These are phyloP conservation scores for Ictalurus furcatus DNA, from an alignment of 2,113 vertebrate genomes.

Conservation along the genomic window DNA sequence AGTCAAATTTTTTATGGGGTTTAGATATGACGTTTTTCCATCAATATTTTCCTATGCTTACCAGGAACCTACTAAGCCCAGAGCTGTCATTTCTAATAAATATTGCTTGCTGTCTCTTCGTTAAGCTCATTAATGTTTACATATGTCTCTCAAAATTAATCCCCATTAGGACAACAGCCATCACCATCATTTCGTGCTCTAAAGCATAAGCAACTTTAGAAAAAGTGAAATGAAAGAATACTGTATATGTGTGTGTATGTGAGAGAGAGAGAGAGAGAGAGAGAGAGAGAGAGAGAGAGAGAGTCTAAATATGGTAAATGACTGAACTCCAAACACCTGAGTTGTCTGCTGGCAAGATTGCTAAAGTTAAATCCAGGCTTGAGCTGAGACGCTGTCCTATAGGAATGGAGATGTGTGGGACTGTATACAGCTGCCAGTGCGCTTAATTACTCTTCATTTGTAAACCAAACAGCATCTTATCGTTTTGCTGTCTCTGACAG, in stretches of 20 bases:
- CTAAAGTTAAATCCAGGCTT: constrained; percentile 56
- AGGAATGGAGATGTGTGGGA: constrained; percentile 69
- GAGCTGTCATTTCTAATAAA: constrained; percentile 78
- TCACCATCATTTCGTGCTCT: constrained; percentile 48
- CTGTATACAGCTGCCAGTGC: constrained; percentile 71
- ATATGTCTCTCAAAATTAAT: constrained; percentile 77
- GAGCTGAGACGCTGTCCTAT: constrained; percentile 64
- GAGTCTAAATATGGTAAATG: constrained; percentile 58
- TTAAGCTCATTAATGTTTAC: constrained; percentile 81
- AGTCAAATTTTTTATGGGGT: neutral
- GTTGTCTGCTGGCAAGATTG: constrained; percentile 55
- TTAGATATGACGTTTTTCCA: constrained; percentile 24
- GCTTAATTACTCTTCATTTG: constrained; percentile 80
- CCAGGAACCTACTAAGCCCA: constrained; percentile 68
- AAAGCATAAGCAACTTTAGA: neutral
- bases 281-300: neutral
- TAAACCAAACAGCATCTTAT: constrained; percentile 81
- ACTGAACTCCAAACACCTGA: constrained; percentile 63
- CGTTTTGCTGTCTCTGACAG: constrained; percentile 75
- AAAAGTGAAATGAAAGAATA: constrained; percentile 22
- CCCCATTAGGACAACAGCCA: constrained; percentile 59
- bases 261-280: too few species aligned
- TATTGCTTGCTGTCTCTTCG: constrained; percentile 71
- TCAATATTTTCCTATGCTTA: constrained; percentile 31
- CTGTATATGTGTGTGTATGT: neutral